Evolutionary conservation across 2,113 vertebrate genomes (phyloP).

Genomic region (Taurulus bubalis): DNA sequence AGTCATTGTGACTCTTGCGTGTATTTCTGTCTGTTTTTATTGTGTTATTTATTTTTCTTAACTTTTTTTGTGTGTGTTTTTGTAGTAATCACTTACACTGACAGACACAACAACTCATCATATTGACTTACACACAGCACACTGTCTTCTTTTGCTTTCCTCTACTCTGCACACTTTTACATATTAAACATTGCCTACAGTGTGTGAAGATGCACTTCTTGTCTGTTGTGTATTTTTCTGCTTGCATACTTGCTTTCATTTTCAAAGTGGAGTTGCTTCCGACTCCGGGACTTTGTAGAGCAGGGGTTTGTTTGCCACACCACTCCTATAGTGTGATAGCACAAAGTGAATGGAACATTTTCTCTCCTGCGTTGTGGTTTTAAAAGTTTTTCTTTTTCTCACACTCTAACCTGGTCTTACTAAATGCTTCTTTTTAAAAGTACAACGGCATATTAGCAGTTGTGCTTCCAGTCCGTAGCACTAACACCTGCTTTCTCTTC

Average conservation of each 20-base stretch:
- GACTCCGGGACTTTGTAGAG: slow-evolving; percentile 34
- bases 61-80: slow-evolving; percentile 5
- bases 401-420: neutral
- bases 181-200: neutral
- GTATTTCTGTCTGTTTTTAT: neutral
- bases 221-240: neutral
- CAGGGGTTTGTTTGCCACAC: neutral
- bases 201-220: slow-evolving; percentile 31
- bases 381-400: neutral
- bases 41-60: neutral
- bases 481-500: slow-evolving; percentile 85
- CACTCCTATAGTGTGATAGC: neutral
- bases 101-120: neutral
- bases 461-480: slow-evolving; percentile 60
- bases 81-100: neutral
- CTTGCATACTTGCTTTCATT: slow-evolving; percentile 19
- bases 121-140: neutral
- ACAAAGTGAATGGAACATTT: neutral
- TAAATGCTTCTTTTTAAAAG: neutral
- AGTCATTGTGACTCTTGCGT: neutral
- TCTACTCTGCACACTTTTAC: neutral
- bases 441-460: slow-evolving; percentile 13
- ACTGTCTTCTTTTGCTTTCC: neutral
- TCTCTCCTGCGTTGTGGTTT: neutral
- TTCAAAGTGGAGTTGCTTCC: slow-evolving; percentile 63